Conservation (phyloP, 2,113 vertebrate species). For the Grammomys surdaster region DNA sequence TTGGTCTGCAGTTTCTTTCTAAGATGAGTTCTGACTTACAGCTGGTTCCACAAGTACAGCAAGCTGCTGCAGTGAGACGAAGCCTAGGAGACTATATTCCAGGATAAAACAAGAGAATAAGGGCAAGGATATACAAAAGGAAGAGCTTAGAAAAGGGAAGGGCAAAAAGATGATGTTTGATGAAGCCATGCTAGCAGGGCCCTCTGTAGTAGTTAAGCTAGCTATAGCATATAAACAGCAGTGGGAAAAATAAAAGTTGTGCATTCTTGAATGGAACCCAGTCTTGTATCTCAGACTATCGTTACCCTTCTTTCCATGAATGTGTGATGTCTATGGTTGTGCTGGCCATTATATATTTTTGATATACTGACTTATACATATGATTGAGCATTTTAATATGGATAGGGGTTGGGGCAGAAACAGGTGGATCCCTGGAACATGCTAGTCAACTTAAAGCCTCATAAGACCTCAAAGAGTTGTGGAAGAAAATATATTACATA, state of each 20-base stretch:
- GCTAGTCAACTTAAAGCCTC: not conserved
- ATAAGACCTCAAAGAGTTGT: not conserved
- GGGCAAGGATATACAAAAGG: not conserved
- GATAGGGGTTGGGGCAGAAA: not conserved
- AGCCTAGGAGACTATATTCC: not conserved
- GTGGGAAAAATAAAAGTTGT: not conserved
- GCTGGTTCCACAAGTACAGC: not conserved
- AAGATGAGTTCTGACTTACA: not conserved
- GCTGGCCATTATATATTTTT: not conserved
- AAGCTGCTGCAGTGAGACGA: not conserved
- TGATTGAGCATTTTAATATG: not conserved
- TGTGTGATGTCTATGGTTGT: not conserved
- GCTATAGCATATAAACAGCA: not conserved
- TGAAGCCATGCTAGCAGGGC: not conserved
- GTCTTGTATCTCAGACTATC: not conserved
- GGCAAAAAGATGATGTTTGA: not conserved
- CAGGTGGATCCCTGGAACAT: not conserved
- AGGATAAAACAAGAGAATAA: not conserved
- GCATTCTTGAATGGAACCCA: not conserved
- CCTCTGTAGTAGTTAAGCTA: not conserved
- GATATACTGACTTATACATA: accelerated
- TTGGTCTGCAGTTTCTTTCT: not conserved
- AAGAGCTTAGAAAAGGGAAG: not conserved
- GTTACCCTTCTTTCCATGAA: not conserved
- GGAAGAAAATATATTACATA: not conserved